Evolutionary conservation across 53 echinoderm and acorn worm genomes (phyloP), one percentile per base, ranked within the genome.

Genomic region (Pentamera pediparva): DNA sequence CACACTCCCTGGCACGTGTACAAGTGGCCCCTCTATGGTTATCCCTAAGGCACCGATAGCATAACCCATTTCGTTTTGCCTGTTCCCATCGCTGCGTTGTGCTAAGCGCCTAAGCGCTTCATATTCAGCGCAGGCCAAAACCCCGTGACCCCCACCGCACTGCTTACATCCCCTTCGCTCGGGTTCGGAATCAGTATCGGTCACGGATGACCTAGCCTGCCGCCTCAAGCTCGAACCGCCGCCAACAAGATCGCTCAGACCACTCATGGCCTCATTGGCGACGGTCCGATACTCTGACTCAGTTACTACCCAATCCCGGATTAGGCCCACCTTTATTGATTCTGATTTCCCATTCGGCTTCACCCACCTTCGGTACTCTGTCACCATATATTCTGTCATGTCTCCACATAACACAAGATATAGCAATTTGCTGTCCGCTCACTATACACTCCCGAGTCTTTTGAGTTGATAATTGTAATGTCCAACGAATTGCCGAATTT

Each of bases 241-340:
- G 15, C 39, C 27, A 26, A 65, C 43, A 65, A n/a, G 15, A 2
- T 45, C 47, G 45, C 43, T 27, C 11, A 27, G 3, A 35, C 43
- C 47, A 6, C 41, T 26, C 22, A 65, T 41, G 41, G 43, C 47
- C 45, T 65, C 67, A 65, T 45, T 26, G 10, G 67, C 47, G 25
- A 65, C 65, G 5, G 29, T 41, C 12, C 65, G 21, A 28, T 65
- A 65, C 27, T 40, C 65, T 37, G 65, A 27, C 12, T 65, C 41
- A 40, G 39, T 65, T 22, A 65, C n/a, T 13, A 65, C 43, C 65
- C 65, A 41, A 12, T 40, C 26, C 15, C 12, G 15, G 12, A 27
- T 13, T n/a, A n/a, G n/a, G n/a, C n/a, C n/a, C 25, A 56, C 26
- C 27, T 56, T 32, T 4, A 56, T 56, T 5, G 57, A 56, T 20